phyloP scores from a whole-genome alignment of 64 coral and sea anemone genomes.

The Pocillopora damicornis region DNA sequence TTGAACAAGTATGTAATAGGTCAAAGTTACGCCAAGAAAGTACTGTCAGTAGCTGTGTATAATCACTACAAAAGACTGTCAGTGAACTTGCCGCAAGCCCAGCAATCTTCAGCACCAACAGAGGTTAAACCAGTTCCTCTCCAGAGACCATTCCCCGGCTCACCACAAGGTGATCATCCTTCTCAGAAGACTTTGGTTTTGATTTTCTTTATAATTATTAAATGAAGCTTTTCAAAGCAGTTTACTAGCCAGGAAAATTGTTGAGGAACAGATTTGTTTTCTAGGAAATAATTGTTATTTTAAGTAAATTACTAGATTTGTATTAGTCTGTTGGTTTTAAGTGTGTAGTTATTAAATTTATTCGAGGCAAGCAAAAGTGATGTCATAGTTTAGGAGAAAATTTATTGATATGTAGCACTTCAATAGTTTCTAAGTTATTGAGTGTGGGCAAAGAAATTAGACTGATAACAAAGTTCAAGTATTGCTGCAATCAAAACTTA shows the following conservation, averaged over 20 bases:
- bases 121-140: constrained; percentile 82
- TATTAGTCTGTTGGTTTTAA: too few relatives aligned
- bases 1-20: constrained; percentile 95
- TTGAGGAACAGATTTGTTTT: too few relatives aligned
- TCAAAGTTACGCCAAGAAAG: constrained; percentile 94
- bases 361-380: too few relatives aligned
- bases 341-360: too few relatives aligned
- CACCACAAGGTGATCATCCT: constrained; percentile 53
- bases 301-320: too few relatives aligned
- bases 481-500: too few relatives aligned
- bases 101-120: constrained; percentile 45
- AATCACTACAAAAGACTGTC: constrained; percentile 96
- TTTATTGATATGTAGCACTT: too few relatives aligned
- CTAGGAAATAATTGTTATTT: too few relatives aligned
- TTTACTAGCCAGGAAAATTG: background rate
- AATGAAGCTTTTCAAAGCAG: background rate
- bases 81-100: constrained; percentile 69
- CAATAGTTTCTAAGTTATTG: too few relatives aligned
- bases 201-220: background rate
- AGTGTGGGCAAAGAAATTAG: too few relatives aligned
- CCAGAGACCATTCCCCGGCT: constrained; percentile 61
- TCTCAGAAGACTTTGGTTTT: background rate
- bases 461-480: too few relatives aligned
- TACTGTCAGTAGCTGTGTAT: constrained; percentile 91
- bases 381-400: too few relatives aligned